phyloP scores from a whole-genome alignment of 2,888 invertebrate species.

The Troilus luridus region DNA sequence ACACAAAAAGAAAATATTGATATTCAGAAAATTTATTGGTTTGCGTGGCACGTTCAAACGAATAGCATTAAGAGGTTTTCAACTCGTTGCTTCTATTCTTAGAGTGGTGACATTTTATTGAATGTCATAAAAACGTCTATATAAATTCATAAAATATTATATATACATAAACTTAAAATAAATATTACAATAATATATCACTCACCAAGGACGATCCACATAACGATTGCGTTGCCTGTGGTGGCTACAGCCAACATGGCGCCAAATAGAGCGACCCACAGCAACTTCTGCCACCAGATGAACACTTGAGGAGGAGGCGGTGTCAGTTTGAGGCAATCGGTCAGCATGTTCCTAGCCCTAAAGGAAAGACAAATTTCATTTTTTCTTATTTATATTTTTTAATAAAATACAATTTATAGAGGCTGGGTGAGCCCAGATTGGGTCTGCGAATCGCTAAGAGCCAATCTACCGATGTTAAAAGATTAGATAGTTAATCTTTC shows the following conservation, averaged over 20 bases:
- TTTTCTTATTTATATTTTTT: neutral
- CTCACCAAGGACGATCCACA: slow-evolving; percentile 73
- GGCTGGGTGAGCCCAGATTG: too few species aligned
- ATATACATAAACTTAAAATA: too few species aligned
- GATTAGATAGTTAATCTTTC: too few species aligned
- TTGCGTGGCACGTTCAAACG: neutral
- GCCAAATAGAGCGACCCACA: slow-evolving; percentile 66
- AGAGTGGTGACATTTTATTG: too few species aligned
- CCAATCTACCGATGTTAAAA: too few species aligned
- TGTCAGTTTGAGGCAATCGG: slow-evolving; percentile 64
- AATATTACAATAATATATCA: slow-evolving; percentile 29
- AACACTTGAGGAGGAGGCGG: slow-evolving; percentile 74
- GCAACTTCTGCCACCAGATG: slow-evolving; percentile 68
- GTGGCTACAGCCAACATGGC: slow-evolving; percentile 67
- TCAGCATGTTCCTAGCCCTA: slow-evolving; percentile 58
- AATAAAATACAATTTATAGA: too few species aligned
- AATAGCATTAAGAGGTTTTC: too few species aligned
- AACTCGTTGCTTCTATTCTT: too few species aligned
- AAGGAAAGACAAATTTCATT: neutral
- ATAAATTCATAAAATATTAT: too few species aligned
- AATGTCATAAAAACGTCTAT: too few species aligned
- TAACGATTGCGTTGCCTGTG: slow-evolving; percentile 73
- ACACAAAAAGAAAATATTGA: too few species aligned
- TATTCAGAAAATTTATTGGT: neutral
- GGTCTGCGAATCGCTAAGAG: too few species aligned